Evolutionary conservation across 2,113 vertebrate genomes (phyloP), one percentile per base, ranked within the genome.

Genomic region (Reinhardtius hippoglossoides): DNA sequence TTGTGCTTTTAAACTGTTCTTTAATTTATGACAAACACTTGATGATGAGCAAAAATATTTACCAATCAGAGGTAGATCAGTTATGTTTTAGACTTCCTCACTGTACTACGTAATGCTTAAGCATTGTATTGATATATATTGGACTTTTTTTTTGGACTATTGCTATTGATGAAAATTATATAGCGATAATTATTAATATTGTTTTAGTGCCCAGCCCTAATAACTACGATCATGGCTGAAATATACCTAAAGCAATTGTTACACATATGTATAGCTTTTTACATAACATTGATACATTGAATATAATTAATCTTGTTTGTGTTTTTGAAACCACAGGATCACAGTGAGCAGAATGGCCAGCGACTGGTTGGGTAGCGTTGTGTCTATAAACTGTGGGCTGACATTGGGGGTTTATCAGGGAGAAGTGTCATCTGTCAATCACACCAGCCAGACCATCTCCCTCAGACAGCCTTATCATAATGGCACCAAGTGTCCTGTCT

Each of bases 371-470:
- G 96, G 95, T 9, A 96, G 95, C 64, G 93, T 97, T 10, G 96
- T 97, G 82, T 97, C 96, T 0, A 96, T 97, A 65, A 96, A 96
- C 67, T 97, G 96, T n/a, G 96, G 96, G 3, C 87, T 94, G 4
- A 95, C 95, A 20, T 31, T 97, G 88, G 96, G 97, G 3, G 94
- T 97, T 15, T 97, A 96, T 87, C 96, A 96, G 69, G 96, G 96
- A 67, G 86, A 95, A 37, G 96, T 97, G 60, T 96, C 95, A 0
- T 95, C 95, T 0, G 96, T 97, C 75, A 95, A 97, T 48, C 95
- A 95, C 50, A 59, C 91, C 89, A 95, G 94, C 92, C 96, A 97
- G 92, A 97, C 96, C 69, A 96, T 97, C 67, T 97, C 96, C 46
- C 94, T 97, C 15, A 96, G 91, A 0, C 94, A 95, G 55, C 95